Base-by-base conservation (phyloP, 2,888 invertebrate genomes). In the Pedicia rivosa region DNA sequence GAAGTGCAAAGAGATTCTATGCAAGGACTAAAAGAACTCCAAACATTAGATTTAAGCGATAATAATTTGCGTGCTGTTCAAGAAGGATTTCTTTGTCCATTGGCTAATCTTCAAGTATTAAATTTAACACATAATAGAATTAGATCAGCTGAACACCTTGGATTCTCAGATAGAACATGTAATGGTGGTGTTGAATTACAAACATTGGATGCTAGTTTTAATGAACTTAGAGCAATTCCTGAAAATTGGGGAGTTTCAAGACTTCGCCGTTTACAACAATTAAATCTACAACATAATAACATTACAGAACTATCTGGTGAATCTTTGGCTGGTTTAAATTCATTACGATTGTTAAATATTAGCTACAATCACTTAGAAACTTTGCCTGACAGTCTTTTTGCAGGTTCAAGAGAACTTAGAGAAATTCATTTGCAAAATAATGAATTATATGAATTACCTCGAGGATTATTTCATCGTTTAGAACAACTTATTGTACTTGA, bases 341-440 rank as follows among this genome's bases (percentile, higher is more conserved):
- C 79, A 30, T 64, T 92, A 55, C 70, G 82, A 51, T 74, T 82
- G 26, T 66, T 94, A 36, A 88, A 92, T 65, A 67, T 90, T 55
- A 86, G 88, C 49, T 78, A 82, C 55, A 94, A 94, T 58, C 74
- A 74, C 46, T 65, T 94, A 50, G 78, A 77, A 48, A 73, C 74
- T 8, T 59, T 94, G 50, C 90, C 91, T 1, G 78, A 82, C 52
- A 78, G 78, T 10, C 55, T 91, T 1, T 87, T 92, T 59, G 74
- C 79, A 24, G 78, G 80, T 46, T 79, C 80, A 40, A 72, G 78
- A 49, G 86, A 87, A 55, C 63, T 86, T 36, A 72, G 81, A 39
- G 86, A 87, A 63, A 74, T 88, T 40, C 79, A 84, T 53, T 61
- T 87, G 47, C 82, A 86, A 52, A 78, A 82, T 57, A 91, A 92